Conservation (phyloP, 2,797 vertebrate genomes). For the Macropus fuliginosus region DNA sequence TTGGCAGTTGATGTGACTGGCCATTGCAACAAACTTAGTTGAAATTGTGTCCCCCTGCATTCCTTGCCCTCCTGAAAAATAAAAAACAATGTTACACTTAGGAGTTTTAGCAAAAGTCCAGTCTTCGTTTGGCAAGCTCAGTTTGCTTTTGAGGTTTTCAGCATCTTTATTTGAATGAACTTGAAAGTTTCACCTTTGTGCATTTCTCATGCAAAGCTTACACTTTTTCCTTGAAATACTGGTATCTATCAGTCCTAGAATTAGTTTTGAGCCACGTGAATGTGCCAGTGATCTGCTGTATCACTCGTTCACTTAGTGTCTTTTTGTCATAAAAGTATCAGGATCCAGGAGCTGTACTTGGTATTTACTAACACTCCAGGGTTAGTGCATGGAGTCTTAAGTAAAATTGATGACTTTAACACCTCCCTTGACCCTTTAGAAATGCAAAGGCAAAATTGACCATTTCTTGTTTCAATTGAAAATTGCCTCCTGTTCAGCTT, state of each 20-base stretch:
- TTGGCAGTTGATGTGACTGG: conserved; percentile 62
- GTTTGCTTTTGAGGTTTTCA: conserved; percentile 18
- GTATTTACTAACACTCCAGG: background rate
- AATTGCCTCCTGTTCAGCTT: conserved; percentile 36
- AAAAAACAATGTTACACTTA: conserved; percentile 11
- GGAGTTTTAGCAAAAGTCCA: conserved; percentile 43
- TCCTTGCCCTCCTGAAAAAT: background rate
- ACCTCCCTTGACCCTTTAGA: conserved; percentile 26
- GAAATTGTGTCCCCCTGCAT: conserved; percentile 69
- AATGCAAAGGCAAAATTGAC: background rate
- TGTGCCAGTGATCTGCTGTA: conserved; percentile 36
- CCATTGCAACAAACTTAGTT: conserved; percentile 75
- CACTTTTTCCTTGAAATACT: conserved; percentile 43
- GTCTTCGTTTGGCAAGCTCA: conserved; percentile 21
- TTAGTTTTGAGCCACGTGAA: conserved; percentile 5
- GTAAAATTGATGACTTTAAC: conserved; percentile 1
- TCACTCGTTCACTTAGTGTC: conserved; percentile 12
- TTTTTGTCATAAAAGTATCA: conserved; percentile 27
- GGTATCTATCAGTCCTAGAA: conserved; percentile 23
- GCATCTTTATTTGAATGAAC: conserved; percentile 19
- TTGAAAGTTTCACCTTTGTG: conserved; percentile 52
- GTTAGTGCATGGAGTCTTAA: background rate
- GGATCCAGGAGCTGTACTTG: background rate
- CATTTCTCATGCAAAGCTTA: conserved; percentile 10
- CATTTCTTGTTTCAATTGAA: conserved; percentile 26